Conservation (phyloP, 1,140 invertebrate genomes). For the Zaprionus capensis region DNA sequence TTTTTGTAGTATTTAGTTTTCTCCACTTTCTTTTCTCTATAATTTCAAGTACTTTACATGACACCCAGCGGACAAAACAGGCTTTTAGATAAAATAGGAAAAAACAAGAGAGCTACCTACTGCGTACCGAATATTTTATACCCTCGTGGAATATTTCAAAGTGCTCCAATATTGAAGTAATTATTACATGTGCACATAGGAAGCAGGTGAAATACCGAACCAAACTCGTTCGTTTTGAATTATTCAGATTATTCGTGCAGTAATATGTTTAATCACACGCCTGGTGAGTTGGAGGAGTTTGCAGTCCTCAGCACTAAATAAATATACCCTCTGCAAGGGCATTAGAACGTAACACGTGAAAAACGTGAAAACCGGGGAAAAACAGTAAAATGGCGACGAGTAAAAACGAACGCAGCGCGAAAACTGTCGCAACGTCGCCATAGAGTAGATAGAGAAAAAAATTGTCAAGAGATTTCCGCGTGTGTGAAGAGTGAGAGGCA, state of each 20-base stretch:
- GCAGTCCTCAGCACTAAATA: background rate
- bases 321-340: background rate
- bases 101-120: slow-evolving; percentile 11
- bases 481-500: background rate
- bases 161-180: no score
- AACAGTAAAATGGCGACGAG: slow-evolving; percentile 27
- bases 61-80: slow-evolving; percentile 55
- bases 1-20: slow-evolving; percentile 9
- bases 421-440: slow-evolving; percentile 43
- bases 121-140: background rate
- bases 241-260: no score
- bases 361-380: slow-evolving; percentile 9
- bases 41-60: slow-evolving; percentile 62
- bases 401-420: slow-evolving; percentile 36
- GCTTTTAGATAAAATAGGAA: slow-evolving; percentile 52
- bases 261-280: no score
- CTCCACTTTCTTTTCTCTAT: slow-evolving; percentile 34
- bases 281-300: no score
- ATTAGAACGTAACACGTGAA: background rate
- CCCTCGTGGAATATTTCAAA: background rate
- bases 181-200: no score
- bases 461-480: slow-evolving; percentile 26
- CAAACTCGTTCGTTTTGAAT: no score
- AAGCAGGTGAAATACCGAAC: no score
- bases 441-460: slow-evolving; percentile 42